Evolutionary conservation across 2,888 invertebrate genomes (phyloP), one percentile per base, ranked within the genome.

Genomic region (Drosophila helvetica): DNA sequence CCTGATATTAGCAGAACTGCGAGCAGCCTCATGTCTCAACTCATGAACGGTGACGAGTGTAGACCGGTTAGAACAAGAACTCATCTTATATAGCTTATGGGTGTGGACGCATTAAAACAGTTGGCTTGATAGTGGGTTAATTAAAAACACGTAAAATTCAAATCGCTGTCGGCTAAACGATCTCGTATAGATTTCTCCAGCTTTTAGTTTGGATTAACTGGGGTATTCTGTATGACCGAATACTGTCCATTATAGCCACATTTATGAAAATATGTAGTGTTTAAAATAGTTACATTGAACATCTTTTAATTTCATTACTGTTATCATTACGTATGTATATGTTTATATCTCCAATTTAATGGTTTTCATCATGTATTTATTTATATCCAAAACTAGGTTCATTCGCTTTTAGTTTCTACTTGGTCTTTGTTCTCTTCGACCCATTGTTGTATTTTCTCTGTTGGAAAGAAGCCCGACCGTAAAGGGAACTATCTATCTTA

Each of bases 11-110:
- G 60, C 22, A 73, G 45, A 66, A 72, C 6, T 1, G 72, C 42
- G 19, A 73, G 54, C 60, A 65, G 53, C 65, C 59, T 73, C 73
- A 73, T 73, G 38, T n/a, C 46, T 54, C 48, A 60, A 38, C 45
- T 46, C n/a, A n/a, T n/a, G n/a, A 19, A 51, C 33, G 48, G 50
- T 48, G 46, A 60, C 53, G 57, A 73, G 30, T 73, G 66, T 57
- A 25, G 66, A 50, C 60, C 52, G 48, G 53, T 19, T 45, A 38
- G 19, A 2, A 15, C 3, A 1, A 27, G 57, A 62, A 45, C 25
- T 17, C 17, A 27, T 15, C 67, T 66, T 63, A 59, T 73, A 74
- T 74, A 74, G 64, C 47, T 22, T 27, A 43, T 15, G 38, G 38
- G 15, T 15, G 27, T 22, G 17, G 22, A 54, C 53, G 25, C 27